phyloP scores from a whole-genome alignment of 2,797 vertebrate genomes.

The Acanthurus leucopareius region DNA sequence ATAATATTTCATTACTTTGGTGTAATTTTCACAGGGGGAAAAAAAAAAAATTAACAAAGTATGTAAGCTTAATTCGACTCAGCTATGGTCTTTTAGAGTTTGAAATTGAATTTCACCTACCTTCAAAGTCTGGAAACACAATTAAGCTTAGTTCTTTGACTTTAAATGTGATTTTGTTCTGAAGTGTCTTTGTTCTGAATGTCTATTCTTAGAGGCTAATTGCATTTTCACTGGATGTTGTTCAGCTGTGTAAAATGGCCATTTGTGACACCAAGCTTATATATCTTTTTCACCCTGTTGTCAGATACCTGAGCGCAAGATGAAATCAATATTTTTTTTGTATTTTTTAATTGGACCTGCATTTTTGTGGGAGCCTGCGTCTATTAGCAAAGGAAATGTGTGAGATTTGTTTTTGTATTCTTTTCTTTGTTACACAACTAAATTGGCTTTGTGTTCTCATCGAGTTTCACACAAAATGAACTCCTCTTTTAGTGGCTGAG shows the following conservation, averaged over 20 bases:
- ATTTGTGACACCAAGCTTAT: conserved; percentile 65
- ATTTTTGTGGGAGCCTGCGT: conserved; percentile 5
- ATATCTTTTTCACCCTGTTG: conserved; percentile 51
- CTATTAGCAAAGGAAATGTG: conserved; percentile 7
- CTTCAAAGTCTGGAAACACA: conserved; percentile 80
- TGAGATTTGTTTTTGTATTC: conserved; percentile 21
- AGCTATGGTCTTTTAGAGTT: conserved; percentile 75
- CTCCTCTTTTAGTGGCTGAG: conserved; percentile 34
- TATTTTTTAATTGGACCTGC: conserved; percentile 41
- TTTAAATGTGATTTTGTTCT: conserved; percentile 76
- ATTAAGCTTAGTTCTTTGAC: conserved; percentile 79
- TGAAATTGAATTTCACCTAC: conserved; percentile 80
- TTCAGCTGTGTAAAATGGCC: conserved; percentile 68
- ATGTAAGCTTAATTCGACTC: conserved; percentile 72
- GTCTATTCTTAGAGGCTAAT: conserved; percentile 82
- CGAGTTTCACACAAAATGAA: conserved; percentile 33
- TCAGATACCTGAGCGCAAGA: conserved; percentile 48
- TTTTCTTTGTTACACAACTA: conserved; percentile 34
- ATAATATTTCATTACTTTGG: conserved; percentile 76
- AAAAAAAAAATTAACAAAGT: conserved; percentile 55
- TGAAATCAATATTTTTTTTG: conserved; percentile 60
- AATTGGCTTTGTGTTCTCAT: conserved; percentile 36
- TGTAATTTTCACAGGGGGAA: conserved; percentile 66
- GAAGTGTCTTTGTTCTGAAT: conserved; percentile 72
- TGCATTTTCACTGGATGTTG: conserved; percentile 73